A percentile compares a stretch with the other conserved stretches of the same genome.
Evolutionary conservation across 2,113 vertebrate genomes (phyloP).

Genomic region (Vulpes vulpes): DNA sequence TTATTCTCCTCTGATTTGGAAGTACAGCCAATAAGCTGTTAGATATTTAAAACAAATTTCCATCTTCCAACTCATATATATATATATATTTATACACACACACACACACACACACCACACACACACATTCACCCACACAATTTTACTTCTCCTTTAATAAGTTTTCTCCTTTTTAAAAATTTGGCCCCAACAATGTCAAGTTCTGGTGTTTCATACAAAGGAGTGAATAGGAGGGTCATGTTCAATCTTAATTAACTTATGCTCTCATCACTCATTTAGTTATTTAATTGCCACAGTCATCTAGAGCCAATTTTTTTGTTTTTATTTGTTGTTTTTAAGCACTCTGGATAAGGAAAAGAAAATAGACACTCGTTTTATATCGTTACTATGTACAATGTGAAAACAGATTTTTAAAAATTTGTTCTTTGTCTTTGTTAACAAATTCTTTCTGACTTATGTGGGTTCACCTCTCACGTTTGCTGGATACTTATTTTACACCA

Average conservation of each 20-base stretch:
- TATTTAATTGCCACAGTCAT: slow-evolving; percentile 90
- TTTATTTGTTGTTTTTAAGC: slow-evolving; percentile 90
- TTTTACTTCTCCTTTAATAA: slow-evolving; percentile 83
- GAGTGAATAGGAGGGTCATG: slow-evolving; percentile 89
- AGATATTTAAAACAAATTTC: slow-evolving; percentile 91
- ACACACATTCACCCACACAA: slow-evolving; percentile 84
- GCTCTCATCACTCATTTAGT: slow-evolving; percentile 88
- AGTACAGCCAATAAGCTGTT: slow-evolving; percentile 94
- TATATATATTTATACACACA: slow-evolving; percentile 82
- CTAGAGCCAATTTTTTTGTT: slow-evolving; percentile 91
- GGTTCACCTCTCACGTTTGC: slow-evolving; percentile 91
- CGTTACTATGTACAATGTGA: slow-evolving; percentile 93
- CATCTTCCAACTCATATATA: slow-evolving; percentile 82
- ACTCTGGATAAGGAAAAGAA: slow-evolving; percentile 92
- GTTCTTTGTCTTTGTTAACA: slow-evolving; percentile 93
- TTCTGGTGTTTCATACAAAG: slow-evolving; percentile 88
- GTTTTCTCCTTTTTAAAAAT: slow-evolving; percentile 85
- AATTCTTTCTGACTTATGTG: slow-evolving; percentile 88
- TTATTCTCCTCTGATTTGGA: slow-evolving; percentile 94
- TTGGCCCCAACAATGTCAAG: slow-evolving; percentile 89
- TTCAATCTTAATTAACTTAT: slow-evolving; percentile 89
- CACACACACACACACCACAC: background rate
- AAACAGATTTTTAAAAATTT: slow-evolving; percentile 88
- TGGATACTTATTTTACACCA: slow-evolving; percentile 89
- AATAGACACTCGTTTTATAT: slow-evolving; percentile 91